phyloP scores from a whole-genome alignment of 2,797 vertebrate genomes.

The Cynodonichthys magdalenae region DNA sequence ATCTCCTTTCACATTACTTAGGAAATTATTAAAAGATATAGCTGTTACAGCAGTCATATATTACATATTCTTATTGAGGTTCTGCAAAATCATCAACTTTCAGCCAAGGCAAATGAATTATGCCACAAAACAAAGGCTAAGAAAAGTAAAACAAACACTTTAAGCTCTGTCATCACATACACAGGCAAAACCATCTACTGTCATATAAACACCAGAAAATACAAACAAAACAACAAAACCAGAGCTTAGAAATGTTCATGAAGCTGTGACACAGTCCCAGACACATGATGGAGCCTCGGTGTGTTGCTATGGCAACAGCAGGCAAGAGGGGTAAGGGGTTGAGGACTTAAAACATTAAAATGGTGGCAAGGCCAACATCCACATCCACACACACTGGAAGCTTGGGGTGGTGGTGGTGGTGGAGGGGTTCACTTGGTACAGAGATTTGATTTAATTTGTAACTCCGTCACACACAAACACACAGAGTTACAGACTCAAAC shows the following conservation, averaged over 20 bases:
- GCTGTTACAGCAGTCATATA: too few species aligned
- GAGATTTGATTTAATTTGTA: constrained; percentile 51
- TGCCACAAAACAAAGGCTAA: neutral
- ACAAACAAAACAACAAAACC: constrained; percentile 45
- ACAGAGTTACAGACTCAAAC: constrained; percentile 13
- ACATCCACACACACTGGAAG: constrained; percentile 27
- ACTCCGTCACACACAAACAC: constrained; percentile 18
- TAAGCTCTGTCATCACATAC: too few species aligned
- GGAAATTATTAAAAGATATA: too few species aligned
- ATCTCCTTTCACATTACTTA: too few species aligned
- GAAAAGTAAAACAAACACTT: constrained; percentile 13
- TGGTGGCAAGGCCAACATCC: constrained; percentile 40
- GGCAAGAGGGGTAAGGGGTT: constrained; percentile 20
- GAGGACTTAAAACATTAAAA: constrained; percentile 47
- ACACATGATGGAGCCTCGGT: constrained; percentile 73
- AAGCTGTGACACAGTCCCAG: constrained; percentile 65
- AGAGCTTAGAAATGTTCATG: constrained; percentile 49
- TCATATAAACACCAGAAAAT: constrained; percentile 45
- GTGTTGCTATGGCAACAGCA: constrained; percentile 81
- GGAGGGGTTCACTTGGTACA: constrained; percentile 50
- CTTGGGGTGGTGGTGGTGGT: constrained; percentile 19
- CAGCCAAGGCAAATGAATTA: neutral
- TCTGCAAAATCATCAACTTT: neutral
- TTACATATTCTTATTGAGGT: neutral
- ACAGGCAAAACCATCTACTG: constrained; percentile 30